A percentile compares a stretch with the other conserved stretches of the same genome.
Evolutionary conservation across 2,888 invertebrate genomes (phyloP).

Genomic region (Mamestra brassicae): DNA sequence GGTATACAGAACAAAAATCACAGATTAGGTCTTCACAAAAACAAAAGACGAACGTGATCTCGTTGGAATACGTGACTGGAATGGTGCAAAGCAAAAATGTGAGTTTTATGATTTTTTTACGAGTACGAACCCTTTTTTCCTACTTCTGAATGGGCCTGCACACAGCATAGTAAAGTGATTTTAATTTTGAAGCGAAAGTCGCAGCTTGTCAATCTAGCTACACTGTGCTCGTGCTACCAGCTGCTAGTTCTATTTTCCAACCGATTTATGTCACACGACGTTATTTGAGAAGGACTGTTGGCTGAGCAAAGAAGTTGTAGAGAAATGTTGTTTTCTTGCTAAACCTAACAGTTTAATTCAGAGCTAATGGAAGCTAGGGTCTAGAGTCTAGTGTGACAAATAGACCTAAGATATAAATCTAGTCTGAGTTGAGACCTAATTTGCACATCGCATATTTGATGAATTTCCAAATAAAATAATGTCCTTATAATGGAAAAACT

Average conservation of each 20-base stretch:
- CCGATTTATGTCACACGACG: slow-evolving; percentile 42
- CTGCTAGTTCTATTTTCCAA: slow-evolving; percentile 35
- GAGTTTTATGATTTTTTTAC: slow-evolving; percentile 82
- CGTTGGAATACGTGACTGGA: slow-evolving; percentile 77
- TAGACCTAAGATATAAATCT: background rate
- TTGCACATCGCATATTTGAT: background rate
- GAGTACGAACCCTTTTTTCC: slow-evolving; percentile 70
- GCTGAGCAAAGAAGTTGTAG: slow-evolving; percentile 18
- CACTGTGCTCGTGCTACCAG: slow-evolving; percentile 9
- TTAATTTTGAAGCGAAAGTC: slow-evolving; percentile 59
- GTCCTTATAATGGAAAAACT: background rate
- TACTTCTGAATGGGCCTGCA: slow-evolving; percentile 64
- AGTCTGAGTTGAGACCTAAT: background rate
- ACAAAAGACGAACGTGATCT: slow-evolving; percentile 81
- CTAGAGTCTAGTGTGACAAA: background rate
- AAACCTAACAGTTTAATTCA: slow-evolving; percentile 18
- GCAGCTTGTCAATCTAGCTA: slow-evolving; percentile 23
- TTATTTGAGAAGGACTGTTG: slow-evolving; percentile 42
- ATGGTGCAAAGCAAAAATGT: slow-evolving; percentile 71
- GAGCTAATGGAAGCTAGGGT: background rate
- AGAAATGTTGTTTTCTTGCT: slow-evolving; percentile 30
- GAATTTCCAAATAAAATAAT: background rate
- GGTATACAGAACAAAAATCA: slow-evolving; percentile 73
- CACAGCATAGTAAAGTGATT: slow-evolving; percentile 56
- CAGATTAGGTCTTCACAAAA: slow-evolving; percentile 80